phyloP scores from a whole-genome alignment of 2,888 invertebrate genomes.

The Tholera decimalis region DNA sequence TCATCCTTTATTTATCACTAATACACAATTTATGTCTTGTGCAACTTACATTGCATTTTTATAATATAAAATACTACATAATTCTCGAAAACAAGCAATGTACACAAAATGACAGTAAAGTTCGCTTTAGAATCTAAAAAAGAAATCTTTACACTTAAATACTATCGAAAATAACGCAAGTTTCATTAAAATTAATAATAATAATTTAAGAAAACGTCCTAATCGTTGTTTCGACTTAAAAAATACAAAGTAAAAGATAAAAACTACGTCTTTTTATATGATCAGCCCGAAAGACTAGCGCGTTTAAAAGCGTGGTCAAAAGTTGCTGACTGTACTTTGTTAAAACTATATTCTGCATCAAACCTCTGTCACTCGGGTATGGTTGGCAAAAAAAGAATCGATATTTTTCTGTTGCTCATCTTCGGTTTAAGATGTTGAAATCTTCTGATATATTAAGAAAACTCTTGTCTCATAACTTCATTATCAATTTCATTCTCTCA shows the following conservation, averaged over 20 bases:
- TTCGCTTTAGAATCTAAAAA: conserved; percentile 30
- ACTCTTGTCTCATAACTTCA: too few relatives aligned
- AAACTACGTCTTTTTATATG: conserved; percentile 62
- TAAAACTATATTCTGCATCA: too few relatives aligned
- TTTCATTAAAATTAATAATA: conserved; percentile 48
- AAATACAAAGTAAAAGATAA: conserved; percentile 46
- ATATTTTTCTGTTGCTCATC: not conserved
- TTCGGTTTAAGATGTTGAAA: not conserved
- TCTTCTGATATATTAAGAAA: not conserved
- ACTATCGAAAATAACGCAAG: conserved; percentile 47
- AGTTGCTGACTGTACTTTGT: not conserved
- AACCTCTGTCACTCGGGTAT: too few relatives aligned
- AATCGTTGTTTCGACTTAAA: conserved; percentile 63
- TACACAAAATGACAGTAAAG: conserved; percentile 35
- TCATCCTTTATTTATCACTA: conserved; percentile 37
- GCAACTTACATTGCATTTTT: conserved; percentile 35
- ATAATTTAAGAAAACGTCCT: conserved; percentile 60
- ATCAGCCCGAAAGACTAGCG: conserved; percentile 64
- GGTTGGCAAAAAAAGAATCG: not conserved
- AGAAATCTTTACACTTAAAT: conserved; percentile 48
- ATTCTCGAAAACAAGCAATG: conserved; percentile 44
- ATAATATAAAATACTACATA: conserved; percentile 38
- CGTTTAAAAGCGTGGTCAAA: conserved; percentile 59
- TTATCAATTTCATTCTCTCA: too few relatives aligned
- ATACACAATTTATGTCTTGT: conserved; percentile 39